Base-by-base conservation (phyloP, 1,140 invertebrate species). In the Rhagoletis zephyria region DNA sequence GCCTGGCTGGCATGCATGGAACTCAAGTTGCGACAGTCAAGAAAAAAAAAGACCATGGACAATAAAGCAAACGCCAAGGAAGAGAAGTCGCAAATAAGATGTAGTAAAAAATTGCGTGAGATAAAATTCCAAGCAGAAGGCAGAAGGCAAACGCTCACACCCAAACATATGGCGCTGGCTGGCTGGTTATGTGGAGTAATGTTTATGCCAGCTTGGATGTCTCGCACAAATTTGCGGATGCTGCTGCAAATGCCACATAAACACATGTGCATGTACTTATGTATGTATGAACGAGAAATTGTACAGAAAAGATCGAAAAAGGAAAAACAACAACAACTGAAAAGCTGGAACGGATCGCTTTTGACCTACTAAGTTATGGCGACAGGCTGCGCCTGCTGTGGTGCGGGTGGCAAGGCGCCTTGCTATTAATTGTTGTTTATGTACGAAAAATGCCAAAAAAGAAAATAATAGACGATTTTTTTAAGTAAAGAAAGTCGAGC, bases 281-380 rank as follows among this genome's bases (percentile, higher is more conserved):
- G 70, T 51, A 16, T 70, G 40, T 45, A 16, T 16, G 70, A 30
- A 30, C 14, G 30, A 42, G 45, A 48, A 10, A 5, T 10, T 56
- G 61, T 16, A n/a, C 5, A 19, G 5, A 63, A 14, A 63, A 14
- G 48, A 74, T 48, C 48, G 70, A 40, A 30, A 30, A 30, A 30
- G 30, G 30, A 30, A 30, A 30, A 30, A 30, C 30, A 30, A 45
- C 40, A 6, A 30, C 45, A 42, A 56, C 51, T 56, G 12, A 67
- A 74, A 51, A 74, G 70, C 70, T 74, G 70, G 45, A 74, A 48
- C 9, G 42, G 3, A n/a, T 48, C 70, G 70, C 45, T 74, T 40
- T 74, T 74, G 70, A 74, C 70, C 70, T 74, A 48, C 70, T 74
- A 42, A n/a, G 1, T 74, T 14, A 16, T 14, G 70, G 70, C 70